These are phyloP conservation scores for Panagrolaimus sp. DNA, from an alignment of 1,140 invertebrate species.

Conservation along the genomic window DNA sequence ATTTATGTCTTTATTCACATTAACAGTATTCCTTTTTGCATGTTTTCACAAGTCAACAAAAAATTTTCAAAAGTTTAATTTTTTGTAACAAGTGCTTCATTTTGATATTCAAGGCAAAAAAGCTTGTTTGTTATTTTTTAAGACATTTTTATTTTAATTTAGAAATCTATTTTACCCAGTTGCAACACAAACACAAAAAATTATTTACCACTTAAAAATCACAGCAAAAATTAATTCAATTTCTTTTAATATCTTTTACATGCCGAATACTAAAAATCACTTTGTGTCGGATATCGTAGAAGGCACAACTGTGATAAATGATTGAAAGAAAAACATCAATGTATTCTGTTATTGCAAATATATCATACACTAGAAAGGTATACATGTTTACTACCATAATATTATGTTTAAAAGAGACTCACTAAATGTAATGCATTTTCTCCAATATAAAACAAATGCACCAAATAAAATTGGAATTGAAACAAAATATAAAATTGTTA, in stretches of 20 bases:
- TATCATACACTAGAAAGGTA: conserved; percentile 51
- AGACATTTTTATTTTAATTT: too few species aligned
- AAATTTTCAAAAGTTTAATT: too few species aligned
- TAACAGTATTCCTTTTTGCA: too few species aligned
- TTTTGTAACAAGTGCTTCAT: too few species aligned
- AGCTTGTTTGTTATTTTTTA: too few species aligned
- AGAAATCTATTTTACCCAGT: too few species aligned
- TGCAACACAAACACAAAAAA: too few species aligned
- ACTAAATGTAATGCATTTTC: conserved; percentile 49
- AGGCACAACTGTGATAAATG: conserved; percentile 48
- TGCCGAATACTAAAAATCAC: conserved; percentile 40
- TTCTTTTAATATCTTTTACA: conserved; percentile 14
- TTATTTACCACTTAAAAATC: neutral
- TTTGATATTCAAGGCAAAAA: too few species aligned
- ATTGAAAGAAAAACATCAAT: conserved; percentile 47
- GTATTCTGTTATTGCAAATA: conserved; percentile 44
- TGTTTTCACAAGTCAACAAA: too few species aligned
- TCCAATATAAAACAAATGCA: conserved; percentile 50
- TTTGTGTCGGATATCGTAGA: conserved; percentile 50
- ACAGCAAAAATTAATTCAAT: neutral
- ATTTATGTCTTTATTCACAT: too few species aligned
- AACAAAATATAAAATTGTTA: conserved; percentile 40
- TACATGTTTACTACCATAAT: neutral
- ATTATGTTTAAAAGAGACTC: conserved; percentile 17
- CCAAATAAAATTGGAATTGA: conserved; percentile 47